Evolutionary conservation across 2,797 vertebrate species (phyloP).

Genomic region (Aphelocoma californica): DNA sequence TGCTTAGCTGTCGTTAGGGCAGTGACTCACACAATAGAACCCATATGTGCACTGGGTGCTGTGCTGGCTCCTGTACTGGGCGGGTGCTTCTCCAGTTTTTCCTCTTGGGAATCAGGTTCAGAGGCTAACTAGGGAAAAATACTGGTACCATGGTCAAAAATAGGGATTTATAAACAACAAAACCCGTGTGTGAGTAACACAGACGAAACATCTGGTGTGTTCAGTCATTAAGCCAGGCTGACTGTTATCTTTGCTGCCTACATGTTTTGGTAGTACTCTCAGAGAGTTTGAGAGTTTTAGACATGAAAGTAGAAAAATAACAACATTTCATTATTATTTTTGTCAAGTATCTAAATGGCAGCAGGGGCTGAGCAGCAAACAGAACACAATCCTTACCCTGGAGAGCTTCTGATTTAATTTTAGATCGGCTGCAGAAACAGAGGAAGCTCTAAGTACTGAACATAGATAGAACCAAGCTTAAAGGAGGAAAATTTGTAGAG

Average conservation of each 20-base stretch:
- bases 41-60: not conserved
- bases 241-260: not conserved
- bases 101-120: not conserved
- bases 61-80: not conserved
- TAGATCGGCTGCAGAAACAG: conserved; percentile 24
- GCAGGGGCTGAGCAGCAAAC: not conserved
- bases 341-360: not conserved
- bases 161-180: conserved; percentile 21
- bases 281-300: not conserved
- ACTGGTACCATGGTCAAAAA: not conserved
- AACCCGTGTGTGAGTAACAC: not conserved
- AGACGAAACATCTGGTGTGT: conserved; percentile 38
- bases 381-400: not conserved
- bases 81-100: not conserved
- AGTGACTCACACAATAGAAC: conserved; percentile 49
- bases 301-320: not conserved
- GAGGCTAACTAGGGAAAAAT: conserved; percentile 49
- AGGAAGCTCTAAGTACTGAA: not conserved
- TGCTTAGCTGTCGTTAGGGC: conserved; percentile 47
- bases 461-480: not conserved
- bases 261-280: not conserved
- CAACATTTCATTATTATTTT: conserved; percentile 5
- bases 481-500: not conserved
- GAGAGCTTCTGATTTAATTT: conserved; percentile 24
- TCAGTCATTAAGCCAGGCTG: not conserved